phyloP scores from a whole-genome alignment of 2,113 vertebrate species.

The Melanerpes formicivorus region DNA sequence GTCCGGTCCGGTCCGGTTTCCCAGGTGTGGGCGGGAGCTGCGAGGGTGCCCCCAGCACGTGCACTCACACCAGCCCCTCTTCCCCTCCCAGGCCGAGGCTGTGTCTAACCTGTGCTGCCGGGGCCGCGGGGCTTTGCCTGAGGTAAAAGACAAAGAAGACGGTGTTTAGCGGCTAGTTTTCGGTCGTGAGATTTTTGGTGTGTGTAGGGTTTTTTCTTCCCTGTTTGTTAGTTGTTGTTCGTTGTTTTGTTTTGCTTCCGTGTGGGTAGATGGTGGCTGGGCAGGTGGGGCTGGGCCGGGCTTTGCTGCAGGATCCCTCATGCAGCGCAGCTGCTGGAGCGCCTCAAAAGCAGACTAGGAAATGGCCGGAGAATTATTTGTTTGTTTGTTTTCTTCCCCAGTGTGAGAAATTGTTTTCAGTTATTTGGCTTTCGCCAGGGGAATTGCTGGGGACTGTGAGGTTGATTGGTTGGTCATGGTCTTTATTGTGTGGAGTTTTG shows the following conservation, averaged over 20 bases:
- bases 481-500: too few species aligned
- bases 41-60: not conserved
- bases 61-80: too few species aligned
- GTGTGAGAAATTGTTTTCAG: too few species aligned
- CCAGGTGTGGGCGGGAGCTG: fast-evolving
- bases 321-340: fast-evolving
- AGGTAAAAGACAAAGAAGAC: not conserved
- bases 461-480: too few species aligned
- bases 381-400: too few species aligned
- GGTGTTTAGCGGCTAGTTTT: not conserved
- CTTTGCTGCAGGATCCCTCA: too few species aligned
- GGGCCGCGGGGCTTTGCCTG: fast-evolving
- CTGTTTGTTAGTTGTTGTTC: too few species aligned
- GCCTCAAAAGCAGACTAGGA: not conserved
- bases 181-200: fast-evolving
- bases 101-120: fast-evolving
- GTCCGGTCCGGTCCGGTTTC: not conserved
- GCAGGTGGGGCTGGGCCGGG: not conserved
- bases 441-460: too few species aligned
- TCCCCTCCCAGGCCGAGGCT: too few species aligned
- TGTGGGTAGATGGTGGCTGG: not conserved
- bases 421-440: too few species aligned
- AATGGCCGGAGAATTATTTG: not conserved
- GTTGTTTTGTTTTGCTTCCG: fast-evolving
- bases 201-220: too few species aligned